Conservation (phyloP, 2,797 vertebrate species). For the Hozukius guyotensis region DNA sequence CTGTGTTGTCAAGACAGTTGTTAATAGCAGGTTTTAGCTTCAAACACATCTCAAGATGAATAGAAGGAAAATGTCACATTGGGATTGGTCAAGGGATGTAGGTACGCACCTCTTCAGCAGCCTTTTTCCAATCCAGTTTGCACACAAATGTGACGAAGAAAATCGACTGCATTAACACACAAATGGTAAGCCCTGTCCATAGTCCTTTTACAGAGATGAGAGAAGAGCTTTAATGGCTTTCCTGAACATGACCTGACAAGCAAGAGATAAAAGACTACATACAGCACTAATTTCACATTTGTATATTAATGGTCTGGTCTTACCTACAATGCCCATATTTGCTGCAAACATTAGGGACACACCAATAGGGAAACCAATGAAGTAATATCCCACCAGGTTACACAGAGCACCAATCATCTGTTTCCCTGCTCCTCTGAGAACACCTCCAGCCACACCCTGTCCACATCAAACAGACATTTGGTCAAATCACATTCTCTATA, state of each 20-base stretch:
- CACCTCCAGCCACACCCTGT: conserved; percentile 86
- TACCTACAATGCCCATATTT: conserved; percentile 88
- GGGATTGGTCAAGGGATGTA: not conserved
- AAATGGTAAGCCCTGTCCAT: conserved; percentile 88
- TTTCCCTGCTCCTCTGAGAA: conserved; percentile 90
- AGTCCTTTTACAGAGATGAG: conserved; percentile 77
- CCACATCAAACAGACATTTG: not conserved
- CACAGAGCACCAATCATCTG: conserved; percentile 89
- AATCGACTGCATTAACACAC: conserved; percentile 79
- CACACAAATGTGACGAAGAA: conserved; percentile 84
- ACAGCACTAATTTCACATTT: not conserved
- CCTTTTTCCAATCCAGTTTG: conserved; percentile 88
- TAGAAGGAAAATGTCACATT: not conserved
- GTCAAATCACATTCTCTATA: not conserved
- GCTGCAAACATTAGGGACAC: conserved; percentile 90
- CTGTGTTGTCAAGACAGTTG: not conserved
- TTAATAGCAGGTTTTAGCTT: not conserved
- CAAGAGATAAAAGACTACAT: not conserved
- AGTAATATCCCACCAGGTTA: conserved; percentile 88
- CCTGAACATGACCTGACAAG: not conserved
- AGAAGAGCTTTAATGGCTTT: not conserved
- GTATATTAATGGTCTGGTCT: not conserved
- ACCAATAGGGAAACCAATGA: conserved; percentile 88
- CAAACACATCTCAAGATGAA: not conserved
- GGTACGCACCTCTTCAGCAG: conserved; percentile 85